Evolutionary conservation across 2,113 vertebrate species (phyloP).

Genomic region (Rhinolophus ferrumequinum): DNA sequence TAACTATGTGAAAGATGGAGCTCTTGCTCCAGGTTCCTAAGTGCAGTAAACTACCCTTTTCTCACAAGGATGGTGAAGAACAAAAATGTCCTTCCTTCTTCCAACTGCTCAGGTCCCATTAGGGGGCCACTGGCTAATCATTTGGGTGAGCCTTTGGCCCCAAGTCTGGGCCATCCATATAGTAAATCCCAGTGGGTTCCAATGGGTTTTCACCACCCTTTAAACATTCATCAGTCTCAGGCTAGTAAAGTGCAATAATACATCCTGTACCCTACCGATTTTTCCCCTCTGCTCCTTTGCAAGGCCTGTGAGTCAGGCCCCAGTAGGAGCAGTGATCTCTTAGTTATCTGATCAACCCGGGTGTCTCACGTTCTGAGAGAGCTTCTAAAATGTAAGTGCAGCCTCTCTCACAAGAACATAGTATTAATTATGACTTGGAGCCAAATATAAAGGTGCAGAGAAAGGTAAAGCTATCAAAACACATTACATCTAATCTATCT

Average conservation of each 20-base stretch:
- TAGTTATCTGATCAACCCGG: constrained; percentile 53
- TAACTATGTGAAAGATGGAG: constrained; percentile 55
- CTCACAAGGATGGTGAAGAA: constrained; percentile 10
- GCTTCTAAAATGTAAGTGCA: constrained; percentile 16
- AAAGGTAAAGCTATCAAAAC: constrained; percentile 43
- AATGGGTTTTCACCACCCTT: not conserved
- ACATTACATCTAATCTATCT: constrained; percentile 17
- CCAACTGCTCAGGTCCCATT: not conserved
- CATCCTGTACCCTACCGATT: constrained; percentile 50
- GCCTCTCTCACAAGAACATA: constrained; percentile 43
- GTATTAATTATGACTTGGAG: constrained; percentile 12
- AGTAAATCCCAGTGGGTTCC: not conserved
- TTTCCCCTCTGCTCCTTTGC: not conserved
- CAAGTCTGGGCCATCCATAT: not conserved
- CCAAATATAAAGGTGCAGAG: constrained; percentile 46
- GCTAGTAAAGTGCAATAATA: constrained; percentile 74
- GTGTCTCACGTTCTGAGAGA: constrained; percentile 63
- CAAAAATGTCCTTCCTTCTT: not conserved
- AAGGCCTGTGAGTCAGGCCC: constrained; percentile 4
- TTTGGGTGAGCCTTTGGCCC: not conserved
- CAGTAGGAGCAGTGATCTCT: constrained; percentile 47
- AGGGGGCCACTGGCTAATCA: not conserved
- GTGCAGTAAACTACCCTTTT: constrained; percentile 53
- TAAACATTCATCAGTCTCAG: constrained; percentile 70
- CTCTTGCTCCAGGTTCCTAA: constrained; percentile 57